A percentile compares a stretch with the other conserved stretches of the same genome.
phyloP scores from a whole-genome alignment of 2,113 vertebrate genomes.

The Delphinus delphis region DNA sequence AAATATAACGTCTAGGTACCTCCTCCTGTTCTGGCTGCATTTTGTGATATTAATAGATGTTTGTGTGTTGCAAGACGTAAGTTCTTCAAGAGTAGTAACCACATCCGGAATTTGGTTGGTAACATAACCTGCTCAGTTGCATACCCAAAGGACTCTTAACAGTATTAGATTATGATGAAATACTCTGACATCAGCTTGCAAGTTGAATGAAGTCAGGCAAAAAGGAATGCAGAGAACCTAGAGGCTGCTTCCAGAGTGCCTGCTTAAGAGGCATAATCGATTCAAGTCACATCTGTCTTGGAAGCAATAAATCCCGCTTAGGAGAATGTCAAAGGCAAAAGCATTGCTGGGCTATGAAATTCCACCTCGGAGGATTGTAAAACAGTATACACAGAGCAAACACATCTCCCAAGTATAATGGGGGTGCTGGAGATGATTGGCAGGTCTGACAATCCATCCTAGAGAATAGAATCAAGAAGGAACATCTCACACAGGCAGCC shows the following conservation, averaged over 20 bases:
- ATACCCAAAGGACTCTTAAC: neutral
- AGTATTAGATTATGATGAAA: constrained; percentile 21
- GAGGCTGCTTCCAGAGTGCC: constrained; percentile 59
- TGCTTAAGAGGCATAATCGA: constrained; percentile 62
- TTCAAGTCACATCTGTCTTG: constrained; percentile 79
- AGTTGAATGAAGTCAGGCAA: constrained; percentile 39
- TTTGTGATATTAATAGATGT: neutral
- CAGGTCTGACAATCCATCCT: constrained; percentile 63
- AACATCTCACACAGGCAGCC: neutral
- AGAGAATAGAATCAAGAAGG: neutral
- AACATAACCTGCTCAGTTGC: neutral
- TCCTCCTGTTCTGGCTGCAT: neutral
- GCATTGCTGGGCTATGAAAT: constrained; percentile 74
- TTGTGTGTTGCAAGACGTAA: neutral
- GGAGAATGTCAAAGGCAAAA: constrained; percentile 76
- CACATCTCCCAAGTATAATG: constrained; percentile 70
- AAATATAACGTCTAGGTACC: neutral
- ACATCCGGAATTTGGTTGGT: neutral
- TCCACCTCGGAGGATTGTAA: constrained; percentile 81
- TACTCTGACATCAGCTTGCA: constrained; percentile 52
- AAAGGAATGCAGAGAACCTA: constrained; percentile 39
- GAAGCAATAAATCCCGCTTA: constrained; percentile 85
- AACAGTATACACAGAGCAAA: constrained; percentile 75
- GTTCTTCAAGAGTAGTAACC: neutral
- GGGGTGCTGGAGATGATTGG: constrained; percentile 79